These are phyloP conservation scores for human (Homo sapiens) DNA, from an alignment of 2,113 vertebrate genomes.

Conservation along the genomic window GRCh38 chr15:51346001-51346500, in stretches of 20 bases:
- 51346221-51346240: not conserved
- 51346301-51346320: not conserved
- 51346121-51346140: not conserved
- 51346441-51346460: not conserved
- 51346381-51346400: not conserved
- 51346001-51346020: not conserved
- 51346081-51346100: not conserved
- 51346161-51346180: not conserved
- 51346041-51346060: not conserved
- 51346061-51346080: not conserved
- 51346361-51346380: not conserved
- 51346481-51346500: not conserved
- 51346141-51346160: not conserved
- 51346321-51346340: not conserved
- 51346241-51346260: too few relatives aligned
- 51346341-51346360: not conserved
- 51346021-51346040: not conserved
- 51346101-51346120: not conserved
- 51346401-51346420: not conserved
- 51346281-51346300: not conserved
- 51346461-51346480: not conserved
- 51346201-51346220: not conserved
- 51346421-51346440: not conserved
- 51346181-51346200: not conserved
- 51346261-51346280: not conserved